Evolutionary conservation across 2,113 vertebrate species (phyloP).

Genomic region (Sminthopsis crassicaudata): DNA sequence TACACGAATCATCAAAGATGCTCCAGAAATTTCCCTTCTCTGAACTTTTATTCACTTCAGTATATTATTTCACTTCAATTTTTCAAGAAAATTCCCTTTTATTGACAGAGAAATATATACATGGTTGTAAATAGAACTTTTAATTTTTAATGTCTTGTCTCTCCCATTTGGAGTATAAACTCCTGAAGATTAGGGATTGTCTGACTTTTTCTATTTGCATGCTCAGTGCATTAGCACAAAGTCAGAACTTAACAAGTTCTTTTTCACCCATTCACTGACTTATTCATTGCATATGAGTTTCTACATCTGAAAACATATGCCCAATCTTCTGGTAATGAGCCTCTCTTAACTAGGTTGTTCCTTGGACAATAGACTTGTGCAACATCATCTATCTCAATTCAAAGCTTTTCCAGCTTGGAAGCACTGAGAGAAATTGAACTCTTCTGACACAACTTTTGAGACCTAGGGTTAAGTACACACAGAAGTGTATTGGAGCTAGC

Average conservation of each 20-base stretch:
- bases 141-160: background rate
- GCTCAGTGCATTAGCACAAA: background rate
- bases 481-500: background rate
- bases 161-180: background rate
- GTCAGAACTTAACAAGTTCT: background rate
- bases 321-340: background rate
- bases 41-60: background rate
- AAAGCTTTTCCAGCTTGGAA: background rate
- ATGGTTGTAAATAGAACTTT: background rate
- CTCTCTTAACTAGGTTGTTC: no score
- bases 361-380: no score
- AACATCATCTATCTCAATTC: background rate
- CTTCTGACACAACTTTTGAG: background rate
- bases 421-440: background rate
- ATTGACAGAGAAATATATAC: background rate
- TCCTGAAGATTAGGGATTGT: background rate
- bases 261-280: background rate
- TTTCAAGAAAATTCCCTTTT: background rate
- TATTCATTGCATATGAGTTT: background rate
- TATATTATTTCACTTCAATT: background rate
- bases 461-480: background rate
- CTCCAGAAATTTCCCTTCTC: background rate
- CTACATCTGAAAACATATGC: background rate
- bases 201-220: background rate
- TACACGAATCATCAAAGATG: constrained; percentile 24